Base-by-base conservation (phyloP, 2,797 vertebrate species). In the Xenentodon cancila region DNA sequence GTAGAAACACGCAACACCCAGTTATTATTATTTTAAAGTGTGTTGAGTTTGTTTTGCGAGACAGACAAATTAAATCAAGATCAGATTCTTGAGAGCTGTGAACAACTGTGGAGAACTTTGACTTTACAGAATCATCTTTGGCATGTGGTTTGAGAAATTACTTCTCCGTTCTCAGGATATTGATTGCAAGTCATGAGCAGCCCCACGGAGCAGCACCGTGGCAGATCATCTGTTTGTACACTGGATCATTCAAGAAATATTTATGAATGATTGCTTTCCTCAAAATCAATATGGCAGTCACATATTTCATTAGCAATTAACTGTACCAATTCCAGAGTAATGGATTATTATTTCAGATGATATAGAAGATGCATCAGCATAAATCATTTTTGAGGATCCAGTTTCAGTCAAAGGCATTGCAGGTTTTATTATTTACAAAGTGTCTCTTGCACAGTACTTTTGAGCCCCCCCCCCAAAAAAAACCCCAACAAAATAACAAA, bases 261-360 rank as follows among this genome's bases (percentile, higher is more conserved):
- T 74, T 77, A 71, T 87, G 84, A 89, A 73, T 86, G 82, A 88
- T 77, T 69, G 53, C 72, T 73, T 70, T 50, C 27, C 50, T 55
- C 19, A 34, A 58, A 82, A 91, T 92, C 92, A 86, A 92, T 92
- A 90, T 67, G 68, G 78, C 80, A 80, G 85, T 70, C 75, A 68
- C 80, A 83, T 71, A 82, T 89, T 89, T 85, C 86, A 91, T 89
- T 84, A 84, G 84, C 65, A 80, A 92, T 90, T 92, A 91, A 84
- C 84, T 82, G 82, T 80, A 71, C 75, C 69, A 45, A 71, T 79
- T 82, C 80, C 85, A 80, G 89, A 73, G 74, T 82, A 88, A 88
- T 87, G 70, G 70, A 85, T 86, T 90, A 52, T 84, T 80, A 84
- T 78, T 84, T 20, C 4, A 84, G 78, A 78, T 65, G 84, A 85